A percentile compares a stretch with the other conserved stretches of the same genome.
These are phyloP conservation scores for Anabas testudineus DNA, from an alignment of 2,797 vertebrate genomes.

Conservation along the genomic window DNA sequence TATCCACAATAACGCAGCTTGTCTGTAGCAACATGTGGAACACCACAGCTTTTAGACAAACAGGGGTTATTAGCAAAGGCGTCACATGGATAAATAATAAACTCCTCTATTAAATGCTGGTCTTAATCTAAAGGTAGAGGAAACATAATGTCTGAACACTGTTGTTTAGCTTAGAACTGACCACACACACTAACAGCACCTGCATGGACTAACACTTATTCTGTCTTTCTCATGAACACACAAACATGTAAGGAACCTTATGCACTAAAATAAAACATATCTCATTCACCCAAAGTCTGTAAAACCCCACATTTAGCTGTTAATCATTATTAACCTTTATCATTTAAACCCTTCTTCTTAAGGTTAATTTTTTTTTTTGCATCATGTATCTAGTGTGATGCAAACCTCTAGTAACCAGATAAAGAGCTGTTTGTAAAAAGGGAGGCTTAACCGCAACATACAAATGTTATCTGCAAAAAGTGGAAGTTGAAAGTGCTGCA, in stretches of 20 bases:
- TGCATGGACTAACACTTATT: constrained; percentile 39
- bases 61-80: constrained; percentile 73
- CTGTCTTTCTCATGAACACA: constrained; percentile 7
- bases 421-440: not conserved
- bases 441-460: too few species aligned
- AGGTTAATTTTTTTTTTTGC: not conserved
- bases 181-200: constrained; percentile 71
- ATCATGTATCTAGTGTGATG: not conserved
- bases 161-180: constrained; percentile 64
- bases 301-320: not conserved
- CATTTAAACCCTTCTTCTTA: not conserved
- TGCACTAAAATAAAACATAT: constrained; percentile 4
- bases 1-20: constrained; percentile 25
- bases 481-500: constrained; percentile 31
- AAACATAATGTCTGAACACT: constrained; percentile 65
- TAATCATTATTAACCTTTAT: not conserved
- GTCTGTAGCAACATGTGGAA: constrained; percentile 10
- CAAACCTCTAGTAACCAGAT: not conserved
- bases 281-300: not conserved
- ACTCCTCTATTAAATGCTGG: constrained; percentile 73
- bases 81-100: constrained; percentile 77
- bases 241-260: constrained; percentile 1
- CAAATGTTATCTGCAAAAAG: too few species aligned
- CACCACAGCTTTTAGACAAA: constrained; percentile 73
- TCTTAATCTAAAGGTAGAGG: constrained; percentile 71